A percentile compares a stretch with the other conserved stretches of the same genome.
These are phyloP conservation scores for Spilosoma lubricipeda DNA, from an alignment of 2,888 invertebrate species.

Conservation along the genomic window DNA sequence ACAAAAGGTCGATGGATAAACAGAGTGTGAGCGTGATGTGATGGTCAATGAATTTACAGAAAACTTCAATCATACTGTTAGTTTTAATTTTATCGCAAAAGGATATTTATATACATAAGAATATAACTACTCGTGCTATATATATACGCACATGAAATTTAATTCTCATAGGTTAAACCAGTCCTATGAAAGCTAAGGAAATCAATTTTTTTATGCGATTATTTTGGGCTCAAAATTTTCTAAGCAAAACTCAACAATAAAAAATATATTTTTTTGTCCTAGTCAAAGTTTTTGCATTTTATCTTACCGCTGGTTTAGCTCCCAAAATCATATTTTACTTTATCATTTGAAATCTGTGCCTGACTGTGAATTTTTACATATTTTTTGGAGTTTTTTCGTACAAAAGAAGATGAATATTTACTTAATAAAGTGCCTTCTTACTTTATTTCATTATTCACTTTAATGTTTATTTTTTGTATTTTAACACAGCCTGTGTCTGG, in stretches of 20 bases:
- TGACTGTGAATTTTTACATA: not conserved
- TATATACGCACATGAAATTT: too few species aligned
- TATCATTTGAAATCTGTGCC: not conserved
- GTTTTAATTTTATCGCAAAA: too few species aligned
- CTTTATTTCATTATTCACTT: not conserved
- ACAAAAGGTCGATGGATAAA: too few species aligned
- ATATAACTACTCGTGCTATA: too few species aligned
- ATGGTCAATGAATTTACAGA: too few species aligned
- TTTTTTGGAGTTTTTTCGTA: not conserved
- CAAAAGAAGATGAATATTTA: not conserved
- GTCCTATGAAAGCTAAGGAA: too few species aligned
- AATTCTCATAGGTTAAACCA: too few species aligned
- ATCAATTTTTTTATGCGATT: too few species aligned
- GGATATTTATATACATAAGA: too few species aligned
- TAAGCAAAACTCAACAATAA: not conserved
- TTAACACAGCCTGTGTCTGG: not conserved
- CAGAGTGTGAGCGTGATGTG: too few species aligned
- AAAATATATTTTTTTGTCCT: not conserved
- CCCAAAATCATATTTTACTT: not conserved
- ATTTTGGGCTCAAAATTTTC: not conserved
- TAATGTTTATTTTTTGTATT: not conserved
- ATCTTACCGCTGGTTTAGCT: not conserved
- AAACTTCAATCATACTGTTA: too few species aligned
- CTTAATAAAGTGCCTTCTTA: not conserved
- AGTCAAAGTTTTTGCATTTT: not conserved